A percentile compares a stretch with the other conserved stretches of the same genome.
phyloP scores from a whole-genome alignment of 2,113 vertebrate genomes.

The Ageneiosus marmoratus region DNA sequence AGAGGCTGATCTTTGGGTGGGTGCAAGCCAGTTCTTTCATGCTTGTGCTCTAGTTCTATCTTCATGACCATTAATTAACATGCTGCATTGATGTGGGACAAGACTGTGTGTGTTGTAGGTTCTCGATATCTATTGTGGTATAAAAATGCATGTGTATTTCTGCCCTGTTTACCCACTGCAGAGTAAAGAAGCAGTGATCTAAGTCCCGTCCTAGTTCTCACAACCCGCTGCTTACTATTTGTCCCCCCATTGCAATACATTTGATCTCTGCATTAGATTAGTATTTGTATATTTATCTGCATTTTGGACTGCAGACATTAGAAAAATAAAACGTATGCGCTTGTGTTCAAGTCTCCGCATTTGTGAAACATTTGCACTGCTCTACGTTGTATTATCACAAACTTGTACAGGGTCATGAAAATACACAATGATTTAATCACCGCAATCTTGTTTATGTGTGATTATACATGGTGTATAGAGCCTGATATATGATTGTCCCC shows the following conservation, averaged over 20 bases:
- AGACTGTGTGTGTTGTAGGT: not conserved
- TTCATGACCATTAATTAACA: not conserved
- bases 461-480: not conserved
- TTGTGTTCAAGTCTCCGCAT: not conserved
- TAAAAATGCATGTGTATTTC: not conserved
- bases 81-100: not conserved
- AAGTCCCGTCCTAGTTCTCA: not conserved
- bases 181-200: not conserved
- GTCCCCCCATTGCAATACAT: not conserved
- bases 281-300: not conserved
- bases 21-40: not conserved
- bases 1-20: not conserved
- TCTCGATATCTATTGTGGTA: not conserved
- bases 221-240: not conserved
- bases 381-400: not conserved
- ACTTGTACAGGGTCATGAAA: not conserved
- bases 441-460: not conserved
- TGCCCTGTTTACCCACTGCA: not conserved
- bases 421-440: not conserved
- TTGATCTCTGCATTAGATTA: not conserved
- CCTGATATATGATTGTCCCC: not conserved
- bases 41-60: not conserved
- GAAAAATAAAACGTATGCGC: not conserved
- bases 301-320: not conserved
- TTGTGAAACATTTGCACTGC: not conserved